Evolutionary conservation across 1,140 invertebrate genomes (phyloP), one percentile per base, ranked within the genome.

Genomic region (Eubasilissa regina): DNA sequence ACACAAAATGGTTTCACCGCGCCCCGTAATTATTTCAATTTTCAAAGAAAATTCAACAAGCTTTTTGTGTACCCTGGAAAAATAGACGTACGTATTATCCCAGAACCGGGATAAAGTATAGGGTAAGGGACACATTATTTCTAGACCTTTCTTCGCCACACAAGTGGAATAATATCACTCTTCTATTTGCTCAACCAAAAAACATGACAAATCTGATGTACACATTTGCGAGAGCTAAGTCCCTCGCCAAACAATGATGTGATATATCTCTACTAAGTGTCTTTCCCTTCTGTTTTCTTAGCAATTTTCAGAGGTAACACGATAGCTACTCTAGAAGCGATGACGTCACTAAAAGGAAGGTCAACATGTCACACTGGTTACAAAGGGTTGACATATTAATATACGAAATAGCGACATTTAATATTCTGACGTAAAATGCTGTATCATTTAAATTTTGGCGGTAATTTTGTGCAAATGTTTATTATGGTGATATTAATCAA

Each of bases 161-260:
- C 8, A 68, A 68, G 64, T 68, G 19, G 64, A 17, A 68, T 68
- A 68, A 45, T 44, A 68, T 47, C 45, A 35, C 19, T 47, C 25
- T 35, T 35, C 25, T 68, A 68, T 48, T 47, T 68, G 64, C 45
- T 48, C 64, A 47, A 3, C 64, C 64, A 68, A 68, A 68, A 64
- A 68, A 68, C 64, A 68, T 68, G 64, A 68, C 64, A 68, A 68
- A 68, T 68, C 44, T 68, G 35, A 68, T 68, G 43, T 47, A 68
- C 13, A 68, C 64, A 68, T 43, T 68, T 68, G 47, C n/a, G 64
- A 8, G 44, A 44, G 8, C 44, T 68, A 68, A 68, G 44, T 68
- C 44, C 64, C 19, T 10, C 13, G 9, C 45, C 64, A 68, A 68
- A 68, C 64, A 68, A 68, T 48, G n/a, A n/a, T 45, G 64, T 68